Evolutionary conservation across 1,140 invertebrate genomes (phyloP).

Genomic region (Drosophila arawakana): DNA sequence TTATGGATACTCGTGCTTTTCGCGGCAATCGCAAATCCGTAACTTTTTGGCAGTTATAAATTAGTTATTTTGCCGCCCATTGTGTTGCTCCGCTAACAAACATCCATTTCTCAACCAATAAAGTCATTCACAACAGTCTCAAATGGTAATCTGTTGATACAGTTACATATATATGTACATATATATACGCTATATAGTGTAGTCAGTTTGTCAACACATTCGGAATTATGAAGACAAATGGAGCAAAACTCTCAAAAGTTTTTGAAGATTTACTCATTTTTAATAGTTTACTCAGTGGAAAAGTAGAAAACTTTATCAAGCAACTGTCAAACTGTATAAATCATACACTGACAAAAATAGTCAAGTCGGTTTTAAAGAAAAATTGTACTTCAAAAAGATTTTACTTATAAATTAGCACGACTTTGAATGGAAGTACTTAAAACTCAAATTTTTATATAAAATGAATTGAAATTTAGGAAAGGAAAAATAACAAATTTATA

Average conservation of each 20-base stretch:
- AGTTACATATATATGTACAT: too few relatives aligned
- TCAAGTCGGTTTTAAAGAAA: too few relatives aligned
- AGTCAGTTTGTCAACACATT: constrained; percentile 18
- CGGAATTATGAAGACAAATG: constrained; percentile 26
- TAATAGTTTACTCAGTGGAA: too few relatives aligned
- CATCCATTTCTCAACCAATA: constrained; percentile 53
- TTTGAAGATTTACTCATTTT: not conserved
- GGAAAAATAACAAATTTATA: too few relatives aligned
- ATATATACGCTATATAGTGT: not conserved
- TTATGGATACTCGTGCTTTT: constrained; percentile 60
- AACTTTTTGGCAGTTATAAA: constrained; percentile 76
- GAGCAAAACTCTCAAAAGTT: not conserved
- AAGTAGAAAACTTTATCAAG: too few relatives aligned
- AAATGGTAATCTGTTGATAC: constrained; percentile 7
- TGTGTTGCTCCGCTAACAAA: constrained; percentile 12
- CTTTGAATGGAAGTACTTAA: too few relatives aligned
- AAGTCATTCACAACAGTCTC: constrained; percentile 39
- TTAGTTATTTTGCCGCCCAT: constrained; percentile 48
- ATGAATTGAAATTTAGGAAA: too few relatives aligned
- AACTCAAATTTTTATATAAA: too few relatives aligned
- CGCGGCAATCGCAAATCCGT: constrained; percentile 46
- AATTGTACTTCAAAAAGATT: too few relatives aligned
- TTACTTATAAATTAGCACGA: too few relatives aligned
- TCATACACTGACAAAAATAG: too few relatives aligned
- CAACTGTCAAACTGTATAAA: too few relatives aligned